Evolutionary conservation across 1,140 invertebrate species (phyloP).

Genomic region (Heliothis subflexa): DNA sequence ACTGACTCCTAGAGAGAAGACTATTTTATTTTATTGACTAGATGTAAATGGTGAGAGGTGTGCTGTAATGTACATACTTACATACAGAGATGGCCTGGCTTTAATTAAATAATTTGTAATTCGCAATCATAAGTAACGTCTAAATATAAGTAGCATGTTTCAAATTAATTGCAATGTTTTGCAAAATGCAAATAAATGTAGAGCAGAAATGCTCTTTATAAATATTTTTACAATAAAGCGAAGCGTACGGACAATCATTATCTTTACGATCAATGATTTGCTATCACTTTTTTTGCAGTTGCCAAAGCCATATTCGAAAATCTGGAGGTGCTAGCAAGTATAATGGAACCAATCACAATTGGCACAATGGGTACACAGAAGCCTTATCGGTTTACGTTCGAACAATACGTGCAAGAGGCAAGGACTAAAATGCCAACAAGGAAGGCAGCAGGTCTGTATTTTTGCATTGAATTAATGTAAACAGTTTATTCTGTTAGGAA

Average conservation of each 20-base stretch:
- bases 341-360: conserved; percentile 75
- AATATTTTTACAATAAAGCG: too few species aligned
- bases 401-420: conserved; percentile 79
- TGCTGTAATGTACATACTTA: too few species aligned
- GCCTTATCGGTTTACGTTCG: conserved; percentile 74
- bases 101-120: too few species aligned
- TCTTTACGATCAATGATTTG: neutral
- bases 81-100: too few species aligned
- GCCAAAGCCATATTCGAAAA: conserved; percentile 78
- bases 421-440: conserved; percentile 77
- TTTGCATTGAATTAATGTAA: neutral
- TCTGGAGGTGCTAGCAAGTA: conserved; percentile 70
- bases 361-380: conserved; percentile 81
- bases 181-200: too few species aligned
- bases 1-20: too few species aligned
- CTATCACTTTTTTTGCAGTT: conserved; percentile 60
- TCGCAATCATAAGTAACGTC: too few species aligned
- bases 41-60: too few species aligned
- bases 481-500: neutral
- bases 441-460: conserved; percentile 68
- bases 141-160: too few species aligned
- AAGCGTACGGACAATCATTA: neutral
- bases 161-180: too few species aligned
- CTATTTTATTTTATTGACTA: neutral
- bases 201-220: too few species aligned